Percentiles rank a stretch among this genome's conserved stretches.
Conservation (phyloP, 2,888 invertebrate species). For the Carpatolechia fugitivella region DNA sequence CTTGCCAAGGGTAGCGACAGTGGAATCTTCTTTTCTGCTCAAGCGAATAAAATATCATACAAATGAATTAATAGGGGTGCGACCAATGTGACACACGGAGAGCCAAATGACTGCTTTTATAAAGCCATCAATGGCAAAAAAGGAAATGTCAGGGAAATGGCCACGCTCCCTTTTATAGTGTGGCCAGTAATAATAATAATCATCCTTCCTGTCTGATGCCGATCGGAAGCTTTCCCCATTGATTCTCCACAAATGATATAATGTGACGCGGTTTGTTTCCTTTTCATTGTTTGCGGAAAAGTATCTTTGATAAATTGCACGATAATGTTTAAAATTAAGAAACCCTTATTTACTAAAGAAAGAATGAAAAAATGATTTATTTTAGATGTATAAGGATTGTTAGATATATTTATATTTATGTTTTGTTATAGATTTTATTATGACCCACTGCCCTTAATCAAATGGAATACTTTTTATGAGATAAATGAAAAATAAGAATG, state of each 20-base stretch:
- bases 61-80: constrained; percentile 25
- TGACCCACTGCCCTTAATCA: too few species aligned
- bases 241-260: constrained; percentile 75
- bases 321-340: too few species aligned
- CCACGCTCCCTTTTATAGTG: constrained; percentile 48
- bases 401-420: too few species aligned
- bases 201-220: constrained; percentile 56
- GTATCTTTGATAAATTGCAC: too few species aligned
- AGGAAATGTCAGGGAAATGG: constrained; percentile 42
- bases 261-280: neutral
- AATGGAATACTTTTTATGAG: too few species aligned
- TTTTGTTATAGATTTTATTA: too few species aligned
- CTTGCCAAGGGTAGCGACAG: too few species aligned
- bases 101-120: constrained; percentile 67
- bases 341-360: too few species aligned
- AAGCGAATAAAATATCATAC: neutral
- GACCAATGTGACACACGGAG: constrained; percentile 38
- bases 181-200: constrained; percentile 71
- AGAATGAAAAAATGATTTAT: too few species aligned
- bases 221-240: constrained; percentile 61
- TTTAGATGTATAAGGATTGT: too few species aligned
- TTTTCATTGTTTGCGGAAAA: neutral
- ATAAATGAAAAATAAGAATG: too few species aligned
- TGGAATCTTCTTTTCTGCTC: neutral
- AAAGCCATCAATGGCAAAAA: constrained; percentile 56